Conservation (phyloP, 2,888 invertebrate genomes). For the Tupiocoris notatus region DNA sequence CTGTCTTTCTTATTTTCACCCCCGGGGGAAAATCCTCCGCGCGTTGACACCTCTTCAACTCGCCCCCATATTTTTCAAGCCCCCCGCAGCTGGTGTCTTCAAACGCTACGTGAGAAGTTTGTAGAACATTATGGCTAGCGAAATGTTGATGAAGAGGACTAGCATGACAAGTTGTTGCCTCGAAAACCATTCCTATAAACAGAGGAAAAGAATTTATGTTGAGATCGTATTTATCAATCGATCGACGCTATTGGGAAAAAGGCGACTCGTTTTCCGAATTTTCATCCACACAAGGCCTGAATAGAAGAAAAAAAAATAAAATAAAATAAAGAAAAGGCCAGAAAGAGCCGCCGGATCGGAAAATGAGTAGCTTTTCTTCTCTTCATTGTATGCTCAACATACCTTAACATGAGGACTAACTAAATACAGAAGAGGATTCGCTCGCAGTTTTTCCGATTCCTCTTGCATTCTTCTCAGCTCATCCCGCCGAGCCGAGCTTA, state of each 20-base stretch:
- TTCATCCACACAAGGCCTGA: too few relatives aligned
- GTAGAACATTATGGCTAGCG: slow-evolving; percentile 92
- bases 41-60: background rate
- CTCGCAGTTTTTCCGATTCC: slow-evolving; percentile 86
- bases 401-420: slow-evolving; percentile 98
- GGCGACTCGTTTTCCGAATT: too few relatives aligned
- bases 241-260: too few relatives aligned
- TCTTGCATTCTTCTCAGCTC: slow-evolving; percentile 89
- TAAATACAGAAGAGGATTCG: slow-evolving; percentile 92
- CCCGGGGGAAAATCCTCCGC: background rate
- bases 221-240: too few relatives aligned
- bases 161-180: slow-evolving; percentile 91
- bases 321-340: too few relatives aligned
- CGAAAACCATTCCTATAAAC: slow-evolving; percentile 90
- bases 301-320: too few relatives aligned
- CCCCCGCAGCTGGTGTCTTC: background rate
- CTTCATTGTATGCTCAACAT: too few relatives aligned
- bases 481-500: slow-evolving; percentile 91
- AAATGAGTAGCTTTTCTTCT: too few relatives aligned
- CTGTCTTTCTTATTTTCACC: too few relatives aligned
- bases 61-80: background rate
- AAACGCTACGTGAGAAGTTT: slow-evolving; percentile 83
- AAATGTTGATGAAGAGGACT: slow-evolving; percentile 90
- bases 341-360: too few relatives aligned
- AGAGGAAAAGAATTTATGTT: slow-evolving; percentile 12